Percentiles rank a stretch among this genome's conserved stretches.
Evolutionary conservation across 2,113 vertebrate genomes (phyloP).

Genomic region (Phasianus colchicus): DNA sequence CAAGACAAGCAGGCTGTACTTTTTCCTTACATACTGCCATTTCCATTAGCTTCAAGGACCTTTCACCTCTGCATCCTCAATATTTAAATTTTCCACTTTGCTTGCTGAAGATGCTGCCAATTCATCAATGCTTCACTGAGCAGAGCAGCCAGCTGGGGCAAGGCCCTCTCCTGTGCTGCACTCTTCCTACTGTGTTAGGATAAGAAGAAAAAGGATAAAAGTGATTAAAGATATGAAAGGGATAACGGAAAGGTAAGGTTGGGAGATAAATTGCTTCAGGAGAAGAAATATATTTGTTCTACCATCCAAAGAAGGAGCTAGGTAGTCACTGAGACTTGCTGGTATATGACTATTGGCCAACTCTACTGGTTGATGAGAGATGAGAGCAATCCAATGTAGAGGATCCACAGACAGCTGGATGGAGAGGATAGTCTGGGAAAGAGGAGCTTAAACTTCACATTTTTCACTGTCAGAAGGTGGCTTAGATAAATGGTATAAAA

Average conservation of each 20-base stretch:
- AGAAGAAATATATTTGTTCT: not conserved
- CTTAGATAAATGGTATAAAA: not conserved
- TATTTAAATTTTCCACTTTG: not conserved
- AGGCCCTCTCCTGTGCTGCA: not conserved
- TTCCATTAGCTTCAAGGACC: not conserved
- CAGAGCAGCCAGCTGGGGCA: not conserved
- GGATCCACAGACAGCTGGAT: not conserved
- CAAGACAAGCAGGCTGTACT: not conserved
- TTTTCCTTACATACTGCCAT: not conserved
- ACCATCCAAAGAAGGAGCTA: not conserved
- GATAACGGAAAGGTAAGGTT: not conserved
- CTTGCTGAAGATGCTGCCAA: not conserved
- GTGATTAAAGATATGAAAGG: not conserved
- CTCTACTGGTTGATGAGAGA: not conserved
- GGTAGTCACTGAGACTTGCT: not conserved
- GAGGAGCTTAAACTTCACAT: not conserved
- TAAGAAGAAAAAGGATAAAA: not conserved
- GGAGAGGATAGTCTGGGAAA: not conserved
- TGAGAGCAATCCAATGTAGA: not conserved
- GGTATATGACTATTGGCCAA: not conserved
- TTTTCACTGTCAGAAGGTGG: not conserved
- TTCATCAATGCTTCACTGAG: not conserved
- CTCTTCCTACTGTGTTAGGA: accelerated
- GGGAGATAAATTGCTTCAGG: not conserved
- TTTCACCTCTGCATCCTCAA: not conserved